Evolutionary conservation across 2,113 vertebrate species (phyloP).

Genomic region (Ginglymostoma cirratum): DNA sequence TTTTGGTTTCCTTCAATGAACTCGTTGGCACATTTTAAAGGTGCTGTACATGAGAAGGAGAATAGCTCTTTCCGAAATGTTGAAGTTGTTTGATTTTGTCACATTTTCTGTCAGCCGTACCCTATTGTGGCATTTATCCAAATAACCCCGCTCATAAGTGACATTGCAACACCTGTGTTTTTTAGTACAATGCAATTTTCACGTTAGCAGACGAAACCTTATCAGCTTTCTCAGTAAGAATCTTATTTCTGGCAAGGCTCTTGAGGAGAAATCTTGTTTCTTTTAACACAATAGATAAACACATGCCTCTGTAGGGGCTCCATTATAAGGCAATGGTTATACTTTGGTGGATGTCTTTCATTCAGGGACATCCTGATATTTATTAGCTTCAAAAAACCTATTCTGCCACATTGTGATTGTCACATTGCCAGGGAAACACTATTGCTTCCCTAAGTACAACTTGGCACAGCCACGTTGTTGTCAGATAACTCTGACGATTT

Average conservation of each 20-base stretch:
- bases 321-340: neutral
- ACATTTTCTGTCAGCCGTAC: neutral
- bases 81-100: neutral
- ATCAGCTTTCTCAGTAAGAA: neutral
- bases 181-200: neutral
- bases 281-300: neutral
- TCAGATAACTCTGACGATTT: neutral
- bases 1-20: neutral
- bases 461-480: neutral
- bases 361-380: constrained; percentile 20
- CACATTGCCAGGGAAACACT: neutral
- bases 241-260: neutral
- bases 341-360: neutral
- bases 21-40: neutral
- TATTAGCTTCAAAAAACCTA: neutral
- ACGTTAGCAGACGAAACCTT: neutral
- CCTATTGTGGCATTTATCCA: neutral
- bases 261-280: neutral
- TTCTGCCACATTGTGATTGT: constrained; percentile 14
- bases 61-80: neutral
- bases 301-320: neutral
- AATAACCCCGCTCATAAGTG: neutral
- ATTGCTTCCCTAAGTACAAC: constrained; percentile 4
- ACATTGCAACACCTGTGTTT: neutral
- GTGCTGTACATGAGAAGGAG: neutral